Conservation (phyloP, 1,140 invertebrate species). For the Periplaneta americana region DNA sequence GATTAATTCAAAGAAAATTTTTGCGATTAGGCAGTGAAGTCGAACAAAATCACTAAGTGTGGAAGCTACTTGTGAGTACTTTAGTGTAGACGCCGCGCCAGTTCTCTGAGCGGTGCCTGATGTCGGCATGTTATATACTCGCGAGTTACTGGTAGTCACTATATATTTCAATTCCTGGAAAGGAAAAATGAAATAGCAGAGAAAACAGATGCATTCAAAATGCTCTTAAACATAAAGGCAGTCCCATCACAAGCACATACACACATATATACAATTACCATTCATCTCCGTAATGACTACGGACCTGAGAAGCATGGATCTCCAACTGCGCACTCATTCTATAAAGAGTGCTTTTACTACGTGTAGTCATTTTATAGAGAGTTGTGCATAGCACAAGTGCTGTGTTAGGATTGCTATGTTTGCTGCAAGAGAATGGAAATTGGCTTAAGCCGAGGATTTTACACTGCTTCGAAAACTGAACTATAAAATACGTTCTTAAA, state of each 20-base stretch:
- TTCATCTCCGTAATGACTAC: neutral
- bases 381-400: too few species aligned
- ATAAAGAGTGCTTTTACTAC: neutral
- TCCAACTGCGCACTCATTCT: too few species aligned
- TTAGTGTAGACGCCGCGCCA: neutral
- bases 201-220: neutral
- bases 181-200: neutral
- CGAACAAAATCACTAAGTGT: neutral
- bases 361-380: too few species aligned
- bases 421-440: too few species aligned
- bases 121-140: neutral
- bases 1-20: neutral
- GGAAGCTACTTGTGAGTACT: neutral
- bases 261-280: neutral
- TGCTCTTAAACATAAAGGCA: neutral
- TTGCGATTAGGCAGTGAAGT: neutral
- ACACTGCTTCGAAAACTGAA: too few species aligned
- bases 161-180: neutral
- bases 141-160: neutral
- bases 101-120: neutral
- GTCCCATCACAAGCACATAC: too few species aligned
- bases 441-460: too few species aligned
- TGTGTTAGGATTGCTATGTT: too few species aligned
- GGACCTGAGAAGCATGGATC: neutral
- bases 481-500: too few species aligned